Base-by-base conservation (phyloP, 2,113 vertebrate species). In the Setophaga coronata region DNA sequence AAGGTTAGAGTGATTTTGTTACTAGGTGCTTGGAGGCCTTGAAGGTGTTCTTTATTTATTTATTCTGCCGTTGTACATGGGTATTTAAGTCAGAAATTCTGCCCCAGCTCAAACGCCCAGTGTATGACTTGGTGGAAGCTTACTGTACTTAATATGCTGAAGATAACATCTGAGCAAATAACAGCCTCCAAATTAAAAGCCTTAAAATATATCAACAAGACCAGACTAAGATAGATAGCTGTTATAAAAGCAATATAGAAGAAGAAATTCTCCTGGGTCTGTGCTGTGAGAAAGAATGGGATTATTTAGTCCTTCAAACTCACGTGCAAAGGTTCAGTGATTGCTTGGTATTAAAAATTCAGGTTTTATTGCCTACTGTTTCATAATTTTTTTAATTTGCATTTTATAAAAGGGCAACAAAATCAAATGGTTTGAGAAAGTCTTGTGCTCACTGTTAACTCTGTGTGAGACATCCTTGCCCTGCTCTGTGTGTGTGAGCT, bases 131-230 rank as follows among this genome's bases (percentile, higher is more conserved):
- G 60, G 56, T 43, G 53, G 45, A 87, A 83, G 47, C 92, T 86
- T 60, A 40, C 60, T 90, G 71, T 92, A 87, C 91, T 96, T 96
- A 94, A 88, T 94, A 96, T 93, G 95, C 95, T 83, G 90, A 90
- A 96, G 89, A 82, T 82, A 92, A 67, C 90, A 79, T 91, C 95
- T 64, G 67, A 95, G 92, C 86, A 96, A 96, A 88, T 89, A 97
- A 95, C 90, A 92, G 61, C 29, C 19, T 87, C 81, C 89, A 96
- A 96, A 96, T 96, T 97, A 97, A 97, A 96, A 96, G 93, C 89
- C 78, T 96, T 95, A 96, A 96, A 96, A 96, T 95, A 80, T 92
- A 96, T 90, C 96, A 97, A 89, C 95, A 92, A 95, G 96, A 97
- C 72, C 88, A 97, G 96, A 94, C 88, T 93, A 94, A 96, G 96